A percentile compares a stretch with the other conserved stretches of the same genome.
phyloP scores from a whole-genome alignment of 2,888 invertebrate genomes.

The Pollenia angustigena region DNA sequence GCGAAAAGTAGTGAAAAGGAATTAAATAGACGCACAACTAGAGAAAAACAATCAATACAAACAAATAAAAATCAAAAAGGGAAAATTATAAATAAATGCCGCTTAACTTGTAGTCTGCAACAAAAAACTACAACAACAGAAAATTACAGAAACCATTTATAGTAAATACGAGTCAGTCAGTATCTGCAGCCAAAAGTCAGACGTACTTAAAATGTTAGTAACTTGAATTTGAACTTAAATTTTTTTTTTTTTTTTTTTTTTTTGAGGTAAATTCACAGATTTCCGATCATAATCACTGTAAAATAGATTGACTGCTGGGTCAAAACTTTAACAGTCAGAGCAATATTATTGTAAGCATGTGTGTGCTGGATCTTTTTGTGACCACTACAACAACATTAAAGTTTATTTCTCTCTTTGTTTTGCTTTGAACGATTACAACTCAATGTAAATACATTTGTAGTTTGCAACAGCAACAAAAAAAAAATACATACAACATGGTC shows the following conservation, averaged over 20 bases:
- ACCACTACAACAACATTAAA: constrained; percentile 19
- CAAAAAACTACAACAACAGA: constrained; percentile 5
- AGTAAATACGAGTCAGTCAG: constrained; percentile 1
- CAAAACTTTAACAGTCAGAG: constrained; percentile 51
- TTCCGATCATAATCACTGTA: constrained; percentile 66
- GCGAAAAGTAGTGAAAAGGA: constrained; percentile 30
- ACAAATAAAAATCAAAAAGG: background rate
- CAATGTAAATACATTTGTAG: constrained; percentile 47
- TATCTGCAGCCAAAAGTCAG: constrained; percentile 8
- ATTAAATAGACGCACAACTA: background rate
- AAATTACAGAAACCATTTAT: background rate
- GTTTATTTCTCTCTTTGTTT: constrained; percentile 17
- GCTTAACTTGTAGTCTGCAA: constrained; percentile 35
- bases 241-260: constrained; percentile 23
- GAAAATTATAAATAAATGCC: constrained; percentile 54
- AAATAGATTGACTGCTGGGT: constrained; percentile 72
- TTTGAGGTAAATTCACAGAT: constrained; percentile 30
- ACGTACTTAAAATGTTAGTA: constrained; percentile 11
- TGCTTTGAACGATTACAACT: constrained; percentile 47
- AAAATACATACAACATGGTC: constrained; percentile 71
- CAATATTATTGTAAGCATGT: background rate
- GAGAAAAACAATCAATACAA: constrained; percentile 2
- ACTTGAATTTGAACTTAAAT: constrained; percentile 36
- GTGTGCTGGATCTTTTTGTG: constrained; percentile 13
- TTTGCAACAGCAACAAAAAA: constrained; percentile 40